Base-by-base conservation (phyloP, 2,113 vertebrate genomes). In the Scolopax mira region DNA sequence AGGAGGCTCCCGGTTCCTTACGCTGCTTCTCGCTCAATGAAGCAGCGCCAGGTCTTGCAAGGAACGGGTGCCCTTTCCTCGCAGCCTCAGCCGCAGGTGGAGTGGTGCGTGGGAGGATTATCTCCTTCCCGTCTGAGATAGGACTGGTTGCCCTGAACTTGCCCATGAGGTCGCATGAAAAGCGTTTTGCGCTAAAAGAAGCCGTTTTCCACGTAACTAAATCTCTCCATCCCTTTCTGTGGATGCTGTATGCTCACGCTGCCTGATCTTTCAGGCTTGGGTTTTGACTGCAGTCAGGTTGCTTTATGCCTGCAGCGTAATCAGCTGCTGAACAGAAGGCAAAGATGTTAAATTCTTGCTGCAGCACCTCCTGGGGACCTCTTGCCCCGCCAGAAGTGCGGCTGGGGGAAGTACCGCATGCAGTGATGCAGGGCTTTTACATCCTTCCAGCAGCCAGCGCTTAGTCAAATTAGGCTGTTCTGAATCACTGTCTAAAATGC, bases 1-100 rank as follows among this genome's bases (percentile, higher is more conserved):
- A 75, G 25, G n/a, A 75, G 25, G n/a, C 31, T 70, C 51, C 30
- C 23, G 0, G 17, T 8, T 46, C 44, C 27, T 25, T 15, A 10
- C 0, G 0, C 21, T 13, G 35, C 57, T 33, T 48, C 39, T 60
- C 6, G 0, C 33, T 9, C 3, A 14, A 0, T 10, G 62, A 33
- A 51, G 37, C 41, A 1, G 10, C 10, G 1, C 23, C 39, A 6
- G 18, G 3, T 14, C 27, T 37, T 7, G 7, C 35, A 5, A 10
- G 37, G 85, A 49, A 33, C 2, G 12, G 16, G 42, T 22, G 77
- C 23, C 48, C 71, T 49, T 25, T 9, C 25, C 46, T 49, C 9
- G 0, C 18, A 7, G 4, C 27, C 44, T 46, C 18, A 1, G 65
- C 46, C 31, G 65, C 1, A 5, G 75, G 30, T 35, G 25, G 60